Evolutionary conservation across 2,113 vertebrate genomes (phyloP), one percentile per base, ranked within the genome.

Genomic region (Channa maculata): DNA sequence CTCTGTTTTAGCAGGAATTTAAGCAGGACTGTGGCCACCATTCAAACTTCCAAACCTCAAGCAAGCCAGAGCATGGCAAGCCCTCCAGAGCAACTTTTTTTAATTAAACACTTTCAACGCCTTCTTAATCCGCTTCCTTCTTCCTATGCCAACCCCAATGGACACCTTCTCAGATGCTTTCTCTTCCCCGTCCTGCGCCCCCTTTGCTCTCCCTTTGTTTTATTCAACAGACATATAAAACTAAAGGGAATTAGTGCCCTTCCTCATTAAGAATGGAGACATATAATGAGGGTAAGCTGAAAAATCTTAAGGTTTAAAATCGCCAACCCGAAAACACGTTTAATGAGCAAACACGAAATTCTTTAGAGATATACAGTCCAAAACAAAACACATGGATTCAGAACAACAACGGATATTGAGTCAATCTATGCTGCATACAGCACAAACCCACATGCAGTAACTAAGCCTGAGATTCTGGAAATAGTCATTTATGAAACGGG

Each of bases 31-130:
- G 74, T n/a, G 82, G 66, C 75, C 57, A 78, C 80, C 24, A 49
- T 77, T 80, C 77, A 83, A 59, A 88, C 76, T 78, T 75, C 68
- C 70, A 74, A 84, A 79, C 73, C 77, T 78, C 58, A 71, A 63
- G 69, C 60, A 72, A 81, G 46, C 34, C 75, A 52, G 52, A 76
- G 54, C 65, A n/a, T 3, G 53, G 77, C 71, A 79, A 76, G 75
- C 79, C 83, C 84, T 75, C 68, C 59, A 59, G 85, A 89, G 82
- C 77, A 86, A 90, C 75, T 83, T 89, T 85, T 24, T 91, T 89
- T 91, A 92, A 93, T 94, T 91, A 94, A 90, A 84, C 71, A 79
- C 79, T 90, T 92, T 73, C 76, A 80, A 83, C 54, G 75, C 75
- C 59, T 84, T 55, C 69, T 75, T 86, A 87, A 84, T 87, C 86